phyloP scores from a whole-genome alignment of 1,140 invertebrate species.

The Cotesia typhae region DNA sequence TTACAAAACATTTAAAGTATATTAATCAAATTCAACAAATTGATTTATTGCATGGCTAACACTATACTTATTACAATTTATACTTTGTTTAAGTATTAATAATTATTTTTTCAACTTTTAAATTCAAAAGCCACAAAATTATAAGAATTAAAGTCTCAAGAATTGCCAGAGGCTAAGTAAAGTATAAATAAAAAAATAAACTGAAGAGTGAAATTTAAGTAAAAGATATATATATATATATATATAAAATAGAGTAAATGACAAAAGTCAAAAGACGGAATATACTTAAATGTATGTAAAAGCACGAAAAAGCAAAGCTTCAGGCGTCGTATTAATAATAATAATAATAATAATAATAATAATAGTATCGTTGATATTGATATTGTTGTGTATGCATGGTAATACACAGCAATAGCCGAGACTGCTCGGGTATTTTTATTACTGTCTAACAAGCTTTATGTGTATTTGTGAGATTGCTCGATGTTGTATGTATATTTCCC shows the following conservation, averaged over 20 bases:
- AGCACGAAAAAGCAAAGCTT: neutral
- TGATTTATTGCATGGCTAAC: too few relatives aligned
- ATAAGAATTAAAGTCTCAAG: constrained; percentile 5
- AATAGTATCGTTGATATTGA: constrained; percentile 35
- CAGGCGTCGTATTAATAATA: neutral
- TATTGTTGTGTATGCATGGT: constrained; percentile 30
- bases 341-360: too few relatives aligned
- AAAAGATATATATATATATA: constrained; percentile 6
- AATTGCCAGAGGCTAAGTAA: constrained; percentile 18
- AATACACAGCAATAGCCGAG: neutral
- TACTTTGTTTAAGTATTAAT: neutral
- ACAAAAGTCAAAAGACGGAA: constrained; percentile 19
- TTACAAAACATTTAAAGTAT: neutral
- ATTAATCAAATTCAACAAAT: too few relatives aligned
- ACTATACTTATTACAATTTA: neutral
- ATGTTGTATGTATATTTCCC: constrained; percentile 48
- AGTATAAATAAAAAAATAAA: neutral
- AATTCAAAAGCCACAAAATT: constrained; percentile 14
- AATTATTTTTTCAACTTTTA: too few relatives aligned
- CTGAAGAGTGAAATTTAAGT: constrained; percentile 15
- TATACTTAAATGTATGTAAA: neutral
- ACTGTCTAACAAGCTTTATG: constrained; percentile 21
- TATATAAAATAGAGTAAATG: constrained; percentile 5
- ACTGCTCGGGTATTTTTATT: neutral
- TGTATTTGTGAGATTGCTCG: constrained; percentile 30